Percentiles rank a stretch among this genome's conserved stretches.
Evolutionary conservation across 2,113 vertebrate species (phyloP).

Genomic region (Calidris pygmaea): DNA sequence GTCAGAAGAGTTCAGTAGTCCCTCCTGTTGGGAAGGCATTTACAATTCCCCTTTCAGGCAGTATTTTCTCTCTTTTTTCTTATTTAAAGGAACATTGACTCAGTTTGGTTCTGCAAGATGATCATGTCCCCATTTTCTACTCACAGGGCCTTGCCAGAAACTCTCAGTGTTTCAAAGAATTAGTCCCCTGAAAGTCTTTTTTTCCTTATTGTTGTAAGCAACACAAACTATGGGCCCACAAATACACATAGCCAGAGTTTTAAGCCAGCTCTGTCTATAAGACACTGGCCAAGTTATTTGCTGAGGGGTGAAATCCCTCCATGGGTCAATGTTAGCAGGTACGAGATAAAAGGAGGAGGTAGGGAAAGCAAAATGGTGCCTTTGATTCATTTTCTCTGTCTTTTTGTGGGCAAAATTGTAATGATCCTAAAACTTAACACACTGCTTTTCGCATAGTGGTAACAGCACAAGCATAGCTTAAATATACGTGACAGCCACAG

Average conservation of each 20-base stretch:
- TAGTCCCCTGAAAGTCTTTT: background rate
- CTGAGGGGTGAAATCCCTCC: background rate
- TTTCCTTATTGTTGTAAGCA: background rate
- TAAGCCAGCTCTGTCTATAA: background rate
- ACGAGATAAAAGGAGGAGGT: background rate
- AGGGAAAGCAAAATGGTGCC: background rate
- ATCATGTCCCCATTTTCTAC: background rate
- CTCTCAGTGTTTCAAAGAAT: background rate
- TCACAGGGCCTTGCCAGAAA: background rate
- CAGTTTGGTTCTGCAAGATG: background rate
- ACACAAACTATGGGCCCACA: background rate
- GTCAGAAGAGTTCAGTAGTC: background rate
- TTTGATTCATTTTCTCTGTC: background rate
- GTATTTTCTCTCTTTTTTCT: background rate
- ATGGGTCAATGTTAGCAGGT: background rate
- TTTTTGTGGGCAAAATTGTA: background rate
- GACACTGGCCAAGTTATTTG: background rate
- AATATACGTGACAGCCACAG: background rate
- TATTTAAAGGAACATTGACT: background rate
- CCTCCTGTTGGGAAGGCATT: background rate
- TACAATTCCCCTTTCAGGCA: background rate
- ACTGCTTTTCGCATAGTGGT: background rate
- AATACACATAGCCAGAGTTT: background rate
- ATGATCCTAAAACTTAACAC: background rate
- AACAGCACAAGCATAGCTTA: background rate